Evolutionary conservation across 2,113 vertebrate species (phyloP), one percentile per base, ranked within the genome.

Genomic region (Perca schrenkii): DNA sequence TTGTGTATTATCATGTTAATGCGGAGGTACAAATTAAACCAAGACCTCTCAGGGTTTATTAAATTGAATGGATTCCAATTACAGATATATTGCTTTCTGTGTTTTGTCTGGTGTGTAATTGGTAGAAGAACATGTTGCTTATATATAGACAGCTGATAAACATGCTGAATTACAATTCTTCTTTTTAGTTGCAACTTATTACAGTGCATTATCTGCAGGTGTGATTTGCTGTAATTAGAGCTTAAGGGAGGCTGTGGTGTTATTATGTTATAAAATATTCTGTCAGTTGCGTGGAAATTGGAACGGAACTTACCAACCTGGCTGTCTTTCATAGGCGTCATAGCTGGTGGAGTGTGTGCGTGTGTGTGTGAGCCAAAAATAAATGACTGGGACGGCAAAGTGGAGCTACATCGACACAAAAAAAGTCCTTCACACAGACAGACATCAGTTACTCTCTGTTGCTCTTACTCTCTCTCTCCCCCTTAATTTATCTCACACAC

Each of bases 1-100:
- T 52, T 63, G 71, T 65, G 83, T 65, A 91, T 93, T 92, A 79
- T 92, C 84, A 93, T 93, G 91, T 74, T 90, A 93, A 93, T 93
- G 85, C 67, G 6, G 74, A 73, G 75, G 54, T 70, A 89, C 84
- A 88, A 84, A 89, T 89, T 73, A 75, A 84, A 85, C n/a, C 75
- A 67, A 34, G 78, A 79, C 86, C 90, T 86, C 85, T 80, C 40
- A 21, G 77, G 78, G 67, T 89, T 88, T 80, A 88, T 93, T 88
- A 83, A 85, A 88, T 90, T 79, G 65, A 91, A 88, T 84, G 40
- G 60, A 17, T 80, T 86, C 25, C 31, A 78, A 54, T 83, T 67
- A 69, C 54, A 65, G 2, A 56, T 73, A 13, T 6, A 56, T 65
- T 28, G 57, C 53, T 50, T 4, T 1, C 10, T 50, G 64, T 63